Evolutionary conservation across 2,113 vertebrate species (phyloP), one percentile per base, ranked within the genome.

Genomic region (Nycticorax nycticorax): DNA sequence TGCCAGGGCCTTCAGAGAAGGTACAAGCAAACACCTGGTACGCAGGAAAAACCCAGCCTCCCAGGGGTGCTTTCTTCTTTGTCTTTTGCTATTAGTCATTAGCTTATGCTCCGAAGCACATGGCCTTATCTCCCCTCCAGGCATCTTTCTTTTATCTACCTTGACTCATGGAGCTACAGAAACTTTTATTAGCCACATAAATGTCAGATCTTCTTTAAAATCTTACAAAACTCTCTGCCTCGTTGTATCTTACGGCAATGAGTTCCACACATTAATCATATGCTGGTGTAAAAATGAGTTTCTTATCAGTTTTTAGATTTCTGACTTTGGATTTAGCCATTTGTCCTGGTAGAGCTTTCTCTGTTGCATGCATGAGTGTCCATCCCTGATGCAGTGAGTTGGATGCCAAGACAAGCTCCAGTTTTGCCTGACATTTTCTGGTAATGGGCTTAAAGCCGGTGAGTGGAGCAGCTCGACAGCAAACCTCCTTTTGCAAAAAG

Each of bases 21-120:
- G 94, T 97, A 91, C 81, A 68, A 88, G 96, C 87, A 94, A 94
- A 94, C 91, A 92, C 96, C 95, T 95, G 95, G 91, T 94, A 91
- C 77, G 78, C 67, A 96, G 91, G 95, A 97, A 97, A 97, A 91
- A 77, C 77, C 93, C 94, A 96, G 37, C 92, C 94, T 95, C 88
- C 66, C 84, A 91, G 91, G 72, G 56, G 86, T 96, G 86, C 94
- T 95, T 92, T 94, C 95, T 95, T 96, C 91, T 96, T 95, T 95
- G 95, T 95, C 94, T 95, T 96, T 95, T 89, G 94, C 95, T 97
- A 92, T 96, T 97, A 95, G 96, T 97, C 92, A 91, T 95, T 95
- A 94, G 84, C 84, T 97, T 93, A 95, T 96, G 96, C 97, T 96
- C 96, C 1, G 28, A 87, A 96, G 96, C 91, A 95, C 96, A 96